Evolutionary conservation across 2,113 vertebrate genomes (phyloP).

Genomic region (Aplodontia rufa): DNA sequence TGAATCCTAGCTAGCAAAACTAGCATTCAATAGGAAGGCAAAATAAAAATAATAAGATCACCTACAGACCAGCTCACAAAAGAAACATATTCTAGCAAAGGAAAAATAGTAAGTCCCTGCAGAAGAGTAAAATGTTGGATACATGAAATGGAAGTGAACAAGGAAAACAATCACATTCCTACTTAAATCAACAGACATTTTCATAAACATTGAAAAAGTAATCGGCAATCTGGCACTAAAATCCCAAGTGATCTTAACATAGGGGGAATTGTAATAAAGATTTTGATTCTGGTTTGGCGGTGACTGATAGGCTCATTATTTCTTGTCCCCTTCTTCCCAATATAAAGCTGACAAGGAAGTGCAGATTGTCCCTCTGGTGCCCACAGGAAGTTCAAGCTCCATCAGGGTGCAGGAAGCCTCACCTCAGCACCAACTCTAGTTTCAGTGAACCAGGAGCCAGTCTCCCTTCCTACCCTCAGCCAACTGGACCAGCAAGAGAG

Average conservation of each 20-base stretch:
- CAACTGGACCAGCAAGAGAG: neutral
- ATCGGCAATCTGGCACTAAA: neutral
- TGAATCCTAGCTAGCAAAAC: neutral
- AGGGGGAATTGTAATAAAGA: neutral
- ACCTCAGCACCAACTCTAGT: neutral
- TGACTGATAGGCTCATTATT: neutral
- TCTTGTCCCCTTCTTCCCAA: neutral
- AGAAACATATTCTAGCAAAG: neutral
- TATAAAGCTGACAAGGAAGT: neutral
- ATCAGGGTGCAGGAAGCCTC: neutral
- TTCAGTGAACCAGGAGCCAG: neutral
- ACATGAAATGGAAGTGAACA: neutral
- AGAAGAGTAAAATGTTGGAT: neutral
- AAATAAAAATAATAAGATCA: neutral
- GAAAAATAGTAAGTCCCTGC: neutral
- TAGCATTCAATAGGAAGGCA: neutral
- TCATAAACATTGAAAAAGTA: neutral
- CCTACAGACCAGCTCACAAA: neutral
- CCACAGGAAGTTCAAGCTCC: neutral
- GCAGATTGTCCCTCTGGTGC: neutral
- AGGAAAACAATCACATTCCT: neutral
- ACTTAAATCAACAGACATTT: neutral
- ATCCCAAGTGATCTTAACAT: neutral
- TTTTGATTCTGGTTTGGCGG: neutral
- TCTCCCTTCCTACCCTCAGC: neutral